Evolutionary conservation across 2,113 vertebrate genomes (phyloP), one percentile per base, ranked within the genome.

Genomic region (Xiphophorus maculatus): DNA sequence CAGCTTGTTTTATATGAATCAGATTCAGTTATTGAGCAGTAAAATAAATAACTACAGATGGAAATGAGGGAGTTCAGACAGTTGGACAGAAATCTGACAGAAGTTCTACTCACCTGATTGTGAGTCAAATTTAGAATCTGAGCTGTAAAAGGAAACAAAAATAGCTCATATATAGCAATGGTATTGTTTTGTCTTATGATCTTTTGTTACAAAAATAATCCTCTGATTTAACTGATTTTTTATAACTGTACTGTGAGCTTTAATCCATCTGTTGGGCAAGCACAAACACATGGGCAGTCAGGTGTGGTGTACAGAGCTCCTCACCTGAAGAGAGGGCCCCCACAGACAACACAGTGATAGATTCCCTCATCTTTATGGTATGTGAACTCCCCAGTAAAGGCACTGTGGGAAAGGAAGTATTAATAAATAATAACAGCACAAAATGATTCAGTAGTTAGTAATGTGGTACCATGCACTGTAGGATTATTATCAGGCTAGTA

Each of bases 121-220:
- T 1, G 98, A 99, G 94, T 99, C 97, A 95, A 97, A 99, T 93
- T 99, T 99, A 66, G 95, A 96, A 90, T 93, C 94, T 64, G 98
- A 98, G 91, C 98, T 99, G 84, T 22, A 95, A 95, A 84, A 73
- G 35, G 72, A 94, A 73, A 81, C 0, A 79, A 33, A 71, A 77
- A 62, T 11, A 64, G 51, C 48, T 54, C 5, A 5, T 3, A 42
- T 42, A 13, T 15, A 19, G 5, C 48, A 25, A 22, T 37, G 48
- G 19, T 54, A 22, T 25, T 2, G 2, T 22, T 25, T 54, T 9
- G 17, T 22, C 19, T 42, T 13, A 42, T 15, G 40, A 42, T 14
- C 3, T 42, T 42, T 15, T 42, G 3, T 42, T 42, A 58, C 25
- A 58, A 58, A 58, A 58, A 48, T 42, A 48, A 48, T 48, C 17